phyloP scores from a whole-genome alignment of 2,113 vertebrate genomes.

The Atrichornis clamosus region DNA sequence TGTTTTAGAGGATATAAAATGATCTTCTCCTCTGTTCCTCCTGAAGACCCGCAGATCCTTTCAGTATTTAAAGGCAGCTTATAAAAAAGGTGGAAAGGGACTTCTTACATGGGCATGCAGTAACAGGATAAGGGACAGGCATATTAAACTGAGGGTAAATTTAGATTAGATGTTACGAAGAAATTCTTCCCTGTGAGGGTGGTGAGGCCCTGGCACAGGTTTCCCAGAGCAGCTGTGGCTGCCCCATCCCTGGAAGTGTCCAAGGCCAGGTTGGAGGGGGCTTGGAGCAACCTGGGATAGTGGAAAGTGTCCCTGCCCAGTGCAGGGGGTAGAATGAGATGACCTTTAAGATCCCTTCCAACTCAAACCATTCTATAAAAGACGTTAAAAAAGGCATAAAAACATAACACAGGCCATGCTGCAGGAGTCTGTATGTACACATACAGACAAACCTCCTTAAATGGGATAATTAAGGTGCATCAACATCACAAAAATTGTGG shows the following conservation, averaged over 20 bases:
- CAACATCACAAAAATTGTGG: neutral
- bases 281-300: neutral
- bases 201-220: neutral
- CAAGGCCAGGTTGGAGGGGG: neutral
- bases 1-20: neutral
- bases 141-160: neutral
- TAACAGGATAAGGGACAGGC: neutral
- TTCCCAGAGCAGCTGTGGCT: neutral
- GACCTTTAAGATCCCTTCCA: neutral
- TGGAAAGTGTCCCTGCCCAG: neutral
- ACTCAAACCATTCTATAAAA: neutral
- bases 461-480: neutral
- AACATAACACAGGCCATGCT: neutral
- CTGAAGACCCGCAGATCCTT: neutral
- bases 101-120: neutral
- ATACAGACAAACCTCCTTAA: neutral
- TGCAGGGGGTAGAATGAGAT: neutral
- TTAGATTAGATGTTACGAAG: neutral
- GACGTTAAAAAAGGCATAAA: neutral
- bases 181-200: neutral
- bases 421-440: fast-evolving
- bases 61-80: neutral
- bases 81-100: neutral
- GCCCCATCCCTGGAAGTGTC: neutral
- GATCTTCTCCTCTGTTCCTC: neutral